Evolutionary conservation across 1,140 invertebrate genomes (phyloP).

Genomic region (Hyles euphorbiae): DNA sequence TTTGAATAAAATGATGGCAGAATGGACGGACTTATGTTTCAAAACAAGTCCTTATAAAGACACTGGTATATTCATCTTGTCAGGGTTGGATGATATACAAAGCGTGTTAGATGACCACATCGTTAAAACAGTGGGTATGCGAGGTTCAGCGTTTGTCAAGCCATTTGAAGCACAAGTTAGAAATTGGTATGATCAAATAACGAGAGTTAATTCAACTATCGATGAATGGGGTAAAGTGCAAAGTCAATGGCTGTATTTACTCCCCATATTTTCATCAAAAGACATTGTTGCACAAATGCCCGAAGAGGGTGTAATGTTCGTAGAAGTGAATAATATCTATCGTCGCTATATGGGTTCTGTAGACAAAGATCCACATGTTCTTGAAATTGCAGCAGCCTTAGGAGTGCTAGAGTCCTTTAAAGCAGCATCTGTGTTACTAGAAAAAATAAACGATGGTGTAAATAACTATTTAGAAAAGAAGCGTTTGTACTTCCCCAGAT

Average conservation of each 20-base stretch:
- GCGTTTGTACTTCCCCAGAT: slow-evolving; percentile 91
- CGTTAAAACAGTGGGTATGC: slow-evolving; percentile 91
- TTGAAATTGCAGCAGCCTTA: slow-evolving; percentile 82
- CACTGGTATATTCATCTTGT: slow-evolving; percentile 86
- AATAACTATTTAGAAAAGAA: slow-evolving; percentile 95
- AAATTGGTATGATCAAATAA: slow-evolving; percentile 89
- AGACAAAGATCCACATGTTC: slow-evolving; percentile 83
- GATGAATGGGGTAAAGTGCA: slow-evolving; percentile 94
- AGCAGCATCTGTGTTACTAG: slow-evolving; percentile 84
- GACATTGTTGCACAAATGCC: slow-evolving; percentile 96
- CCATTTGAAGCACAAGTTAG: slow-evolving; percentile 88
- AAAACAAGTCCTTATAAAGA: slow-evolving; percentile 85
- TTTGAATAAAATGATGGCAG: slow-evolving; percentile 88
- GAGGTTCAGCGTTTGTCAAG: slow-evolving; percentile 93
- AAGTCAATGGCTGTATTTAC: slow-evolving; percentile 92
- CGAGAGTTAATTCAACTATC: slow-evolving; percentile 85
- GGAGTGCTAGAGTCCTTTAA: slow-evolving; percentile 86
- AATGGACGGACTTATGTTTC: slow-evolving; percentile 89
- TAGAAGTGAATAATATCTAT: slow-evolving; percentile 86
- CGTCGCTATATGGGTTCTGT: slow-evolving; percentile 86
- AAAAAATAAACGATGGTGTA: slow-evolving; percentile 90
- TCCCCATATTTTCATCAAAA: slow-evolving; percentile 95
- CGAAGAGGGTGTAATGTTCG: slow-evolving; percentile 88
- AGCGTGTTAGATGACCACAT: slow-evolving; percentile 92
- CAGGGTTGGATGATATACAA: slow-evolving; percentile 90